Evolutionary conservation across 2,888 invertebrate species (phyloP).

Genomic region (Meiosimyza platycephala): DNA sequence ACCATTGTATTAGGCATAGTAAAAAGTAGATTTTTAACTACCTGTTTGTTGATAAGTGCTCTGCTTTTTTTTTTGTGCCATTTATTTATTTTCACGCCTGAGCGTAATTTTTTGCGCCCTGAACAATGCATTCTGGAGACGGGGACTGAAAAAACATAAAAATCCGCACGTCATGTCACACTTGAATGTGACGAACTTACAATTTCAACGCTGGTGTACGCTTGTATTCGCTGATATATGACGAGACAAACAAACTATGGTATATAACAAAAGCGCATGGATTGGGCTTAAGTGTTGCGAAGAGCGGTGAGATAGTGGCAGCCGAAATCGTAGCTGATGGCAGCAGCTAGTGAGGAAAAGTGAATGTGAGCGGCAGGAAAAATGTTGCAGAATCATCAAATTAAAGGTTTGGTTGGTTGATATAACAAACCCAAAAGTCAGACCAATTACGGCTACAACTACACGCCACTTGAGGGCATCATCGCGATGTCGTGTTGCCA

Average conservation of each 20-base stretch:
- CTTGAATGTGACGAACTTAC: slow-evolving; percentile 29
- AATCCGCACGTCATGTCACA: slow-evolving; percentile 33
- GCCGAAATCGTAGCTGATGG: background rate
- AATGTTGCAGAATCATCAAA: slow-evolving; percentile 32
- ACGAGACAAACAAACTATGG: background rate
- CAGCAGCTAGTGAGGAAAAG: background rate
- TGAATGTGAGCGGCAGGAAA: background rate
- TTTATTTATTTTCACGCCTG: slow-evolving; percentile 21
- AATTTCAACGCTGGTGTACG: slow-evolving; percentile 8
- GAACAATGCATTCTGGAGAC: slow-evolving; percentile 1
- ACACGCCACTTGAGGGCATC: slow-evolving; percentile 28
- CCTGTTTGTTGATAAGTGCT: slow-evolving; percentile 23
- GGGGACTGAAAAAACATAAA: background rate
- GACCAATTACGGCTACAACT: slow-evolving; percentile 32
- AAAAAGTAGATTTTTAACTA: slow-evolving; percentile 22
- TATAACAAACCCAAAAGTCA: slow-evolving; percentile 28
- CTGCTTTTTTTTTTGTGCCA: background rate
- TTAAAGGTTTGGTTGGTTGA: slow-evolving; percentile 30
- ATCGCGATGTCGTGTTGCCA: background rate
- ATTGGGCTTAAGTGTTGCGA: background rate
- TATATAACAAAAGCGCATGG: background rate
- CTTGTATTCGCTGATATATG: background rate
- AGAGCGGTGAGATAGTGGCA: background rate
- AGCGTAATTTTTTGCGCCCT: slow-evolving; percentile 21
- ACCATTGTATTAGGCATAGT: background rate